Evolutionary conservation across 2,113 vertebrate species (phyloP).

Genomic region (Variabilichromis moorii): DNA sequence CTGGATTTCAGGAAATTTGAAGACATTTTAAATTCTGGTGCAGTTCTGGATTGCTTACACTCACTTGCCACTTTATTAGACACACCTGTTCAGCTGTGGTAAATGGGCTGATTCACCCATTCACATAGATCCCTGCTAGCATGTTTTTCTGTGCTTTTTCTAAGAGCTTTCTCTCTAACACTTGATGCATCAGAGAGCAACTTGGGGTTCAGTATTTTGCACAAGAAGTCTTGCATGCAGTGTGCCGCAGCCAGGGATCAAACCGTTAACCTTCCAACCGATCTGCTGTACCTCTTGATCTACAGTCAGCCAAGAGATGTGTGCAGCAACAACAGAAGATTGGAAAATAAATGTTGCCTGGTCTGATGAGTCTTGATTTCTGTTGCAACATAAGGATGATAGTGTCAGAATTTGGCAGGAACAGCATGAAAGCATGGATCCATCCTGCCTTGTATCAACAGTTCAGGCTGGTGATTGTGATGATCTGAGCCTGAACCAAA

Average conservation of each 20-base stretch:
- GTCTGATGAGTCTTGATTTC: neutral
- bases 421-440: neutral
- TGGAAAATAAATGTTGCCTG: neutral
- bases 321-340: neutral
- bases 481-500: neutral
- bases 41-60: neutral
- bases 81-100: neutral
- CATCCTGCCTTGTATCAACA: neutral
- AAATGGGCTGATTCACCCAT: neutral
- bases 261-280: accelerated
- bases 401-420: neutral
- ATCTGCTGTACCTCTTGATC: neutral
- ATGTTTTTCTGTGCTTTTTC: neutral
- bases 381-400: neutral
- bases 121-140: neutral
- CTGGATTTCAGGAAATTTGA: neutral
- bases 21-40: neutral
- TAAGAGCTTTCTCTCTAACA: neutral
- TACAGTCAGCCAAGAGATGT: neutral
- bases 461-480: neutral
- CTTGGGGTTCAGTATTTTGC: neutral
- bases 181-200: neutral
- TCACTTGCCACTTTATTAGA: neutral
- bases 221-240: neutral
- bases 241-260: neutral